Evolutionary conservation across 1,140 invertebrate species (phyloP).

Genomic region (Leptopilina boulardi): DNA sequence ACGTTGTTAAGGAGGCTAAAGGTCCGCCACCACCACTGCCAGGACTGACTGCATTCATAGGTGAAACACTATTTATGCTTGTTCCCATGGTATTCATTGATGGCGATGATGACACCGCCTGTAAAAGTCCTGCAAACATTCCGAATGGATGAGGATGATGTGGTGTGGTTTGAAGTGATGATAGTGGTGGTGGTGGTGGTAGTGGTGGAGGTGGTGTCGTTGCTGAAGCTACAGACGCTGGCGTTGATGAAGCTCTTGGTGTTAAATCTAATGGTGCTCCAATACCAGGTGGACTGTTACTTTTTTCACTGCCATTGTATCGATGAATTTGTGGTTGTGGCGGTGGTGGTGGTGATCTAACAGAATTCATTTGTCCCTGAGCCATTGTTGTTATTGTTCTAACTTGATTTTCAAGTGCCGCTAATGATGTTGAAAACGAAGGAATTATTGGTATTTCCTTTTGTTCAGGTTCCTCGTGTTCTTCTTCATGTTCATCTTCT

Average conservation of each 20-base stretch:
- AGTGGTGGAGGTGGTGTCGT: slow-evolving; percentile 58
- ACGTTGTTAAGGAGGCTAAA: slow-evolving; percentile 85
- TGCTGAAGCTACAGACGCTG: slow-evolving; percentile 69
- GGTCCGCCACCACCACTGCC: slow-evolving; percentile 70
- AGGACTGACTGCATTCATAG: slow-evolving; percentile 60
- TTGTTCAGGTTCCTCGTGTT: slow-evolving; percentile 78
- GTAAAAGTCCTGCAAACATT: slow-evolving; percentile 75
- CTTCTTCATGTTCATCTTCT: slow-evolving; percentile 80
- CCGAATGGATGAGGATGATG: slow-evolving; percentile 73
- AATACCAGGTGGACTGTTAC: slow-evolving; percentile 70
- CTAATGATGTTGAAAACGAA: slow-evolving; percentile 84
- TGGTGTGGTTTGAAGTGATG: slow-evolving; percentile 47
- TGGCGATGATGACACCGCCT: slow-evolving; percentile 72
- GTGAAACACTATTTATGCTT: slow-evolving; percentile 60
- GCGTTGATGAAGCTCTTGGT: slow-evolving; percentile 72
- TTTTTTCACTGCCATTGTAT: slow-evolving; percentile 77
- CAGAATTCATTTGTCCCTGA: slow-evolving; percentile 76
- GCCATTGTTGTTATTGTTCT: slow-evolving; percentile 80
- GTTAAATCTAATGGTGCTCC: slow-evolving; percentile 72
- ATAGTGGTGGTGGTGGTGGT: slow-evolving; percentile 60
- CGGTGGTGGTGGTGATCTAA: slow-evolving; percentile 75
- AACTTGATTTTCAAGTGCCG: slow-evolving; percentile 85
- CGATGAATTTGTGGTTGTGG: slow-evolving; percentile 73
- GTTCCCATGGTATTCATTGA: slow-evolving; percentile 60
- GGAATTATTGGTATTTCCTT: slow-evolving; percentile 76